Evolutionary conservation across 2,888 invertebrate genomes (phyloP), one percentile per base, ranked within the genome.

Genomic region (Bimastos eiseni): DNA sequence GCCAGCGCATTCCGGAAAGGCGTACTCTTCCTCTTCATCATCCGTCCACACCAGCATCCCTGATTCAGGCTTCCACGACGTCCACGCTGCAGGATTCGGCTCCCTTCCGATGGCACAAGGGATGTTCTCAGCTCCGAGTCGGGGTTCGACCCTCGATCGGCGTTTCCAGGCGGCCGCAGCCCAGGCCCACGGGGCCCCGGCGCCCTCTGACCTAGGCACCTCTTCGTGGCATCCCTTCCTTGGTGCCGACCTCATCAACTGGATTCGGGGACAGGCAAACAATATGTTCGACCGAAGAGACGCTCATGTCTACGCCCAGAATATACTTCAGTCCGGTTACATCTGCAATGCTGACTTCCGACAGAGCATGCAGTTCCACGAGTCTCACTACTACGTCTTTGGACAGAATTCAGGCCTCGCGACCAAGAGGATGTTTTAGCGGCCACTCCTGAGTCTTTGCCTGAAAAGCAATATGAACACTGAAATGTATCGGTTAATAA

Each of bases 221-320:
- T 37, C 21, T 34, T 41, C 83, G 36, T 34, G 88, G 49, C 84
- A 89, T 34, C 90, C 91, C n/a, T 90, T 91, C 70, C n/a, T 49
- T 17, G 91, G 91, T 34, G 33, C 88, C 34, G 91, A 91, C 84
- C 89, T 91, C 15, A 83, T 91, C 33, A 90, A 89, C 89, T 91
- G 90, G 90, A 90, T 91, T 41, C 91, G 89, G 37, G 89, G 38
- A 6, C 90, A 90, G 90, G 88, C 90, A 13, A 44, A 44, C n/a
- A 89, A 90, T 21, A 90, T 89, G 90, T 30, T 44, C 13, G 91
- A 70, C n/a, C 34, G 91, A 37, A 83, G 89, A 15, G 91, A 91
- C 24, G 90, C 91, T 37, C 86, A 90, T 8, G 70, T 33, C 36
- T 91, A 91, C 30, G 90, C 91, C 24, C 91, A 91, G 88, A 89